Conservation (phyloP, 2,888 invertebrate genomes). For the Lepidochrysops patricia region DNA sequence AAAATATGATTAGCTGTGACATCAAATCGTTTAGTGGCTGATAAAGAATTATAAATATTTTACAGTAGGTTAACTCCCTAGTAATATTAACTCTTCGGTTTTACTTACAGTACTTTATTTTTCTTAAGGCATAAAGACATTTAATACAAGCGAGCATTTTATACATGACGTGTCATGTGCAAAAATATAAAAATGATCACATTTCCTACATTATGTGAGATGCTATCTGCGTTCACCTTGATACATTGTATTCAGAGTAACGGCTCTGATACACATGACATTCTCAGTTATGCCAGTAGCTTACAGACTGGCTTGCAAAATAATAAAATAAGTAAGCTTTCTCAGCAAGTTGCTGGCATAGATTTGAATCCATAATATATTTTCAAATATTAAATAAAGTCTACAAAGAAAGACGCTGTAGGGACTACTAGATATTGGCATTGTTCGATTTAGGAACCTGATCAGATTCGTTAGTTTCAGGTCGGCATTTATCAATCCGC, state of each 20-base stretch:
- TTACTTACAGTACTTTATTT: too few species aligned
- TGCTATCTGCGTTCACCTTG: slow-evolving; percentile 40
- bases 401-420: background rate
- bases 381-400: background rate
- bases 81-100: too few species aligned
- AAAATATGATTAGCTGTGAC: too few species aligned
- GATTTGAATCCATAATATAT: too few species aligned
- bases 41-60: too few species aligned
- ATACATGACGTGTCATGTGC: background rate
- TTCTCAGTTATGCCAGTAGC: background rate
- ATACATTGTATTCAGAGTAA: slow-evolving; percentile 39
- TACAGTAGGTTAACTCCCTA: too few species aligned
- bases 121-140: too few species aligned
- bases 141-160: background rate
- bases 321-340: background rate
- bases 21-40: too few species aligned
- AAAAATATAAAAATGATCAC: slow-evolving; percentile 14
- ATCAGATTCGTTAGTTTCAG: too few species aligned
- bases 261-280: slow-evolving; percentile 29
- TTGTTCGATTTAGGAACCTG: too few species aligned
- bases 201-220: slow-evolving; percentile 36
- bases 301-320: background rate
- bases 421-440: too few species aligned
- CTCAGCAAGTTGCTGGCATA: background rate
- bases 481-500: too few species aligned